Percentiles rank a stretch among this genome's conserved stretches.
Evolutionary conservation across 2,797 vertebrate species (phyloP).

Genomic region (Eidolon dupreanum): DNA sequence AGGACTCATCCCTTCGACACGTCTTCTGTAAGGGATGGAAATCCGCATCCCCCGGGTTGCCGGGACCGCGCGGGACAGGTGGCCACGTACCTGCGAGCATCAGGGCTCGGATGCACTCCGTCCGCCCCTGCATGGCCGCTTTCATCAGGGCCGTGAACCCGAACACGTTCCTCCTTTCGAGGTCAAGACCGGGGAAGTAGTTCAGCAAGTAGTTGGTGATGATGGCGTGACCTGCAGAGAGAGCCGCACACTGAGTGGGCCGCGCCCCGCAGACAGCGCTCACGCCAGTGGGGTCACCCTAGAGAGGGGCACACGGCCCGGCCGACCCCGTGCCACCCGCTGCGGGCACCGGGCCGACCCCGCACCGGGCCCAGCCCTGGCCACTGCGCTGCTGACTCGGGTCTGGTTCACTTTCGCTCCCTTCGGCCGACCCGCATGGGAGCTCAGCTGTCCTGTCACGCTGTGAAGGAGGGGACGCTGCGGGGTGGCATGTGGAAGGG

Average conservation of each 20-base stretch:
- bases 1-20: not conserved
- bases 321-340: accelerated
- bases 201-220: slow-evolving; percentile 97
- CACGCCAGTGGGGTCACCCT: accelerated
- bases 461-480: too few relatives aligned
- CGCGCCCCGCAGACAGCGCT: accelerated
- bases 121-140: slow-evolving; percentile 95
- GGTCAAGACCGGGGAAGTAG: slow-evolving; percentile 94
- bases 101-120: slow-evolving; percentile 94
- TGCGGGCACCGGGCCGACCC: accelerated
- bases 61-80: accelerated
- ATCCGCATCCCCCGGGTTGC: accelerated
- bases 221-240: slow-evolving; percentile 92
- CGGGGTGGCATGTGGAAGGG: accelerated
- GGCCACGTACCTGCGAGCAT: slow-evolving; percentile 93
- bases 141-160: slow-evolving; percentile 98
- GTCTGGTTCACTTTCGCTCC: not conserved
- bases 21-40: not conserved
- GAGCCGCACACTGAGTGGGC: not conserved
- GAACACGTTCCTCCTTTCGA: slow-evolving; percentile 94
- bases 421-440: accelerated
- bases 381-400: accelerated
- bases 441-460: not conserved
- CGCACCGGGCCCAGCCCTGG: accelerated
- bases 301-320: accelerated